These are phyloP conservation scores for Eriocheir sinensis DNA, from an alignment of 1,140 invertebrate genomes.

Conservation along the genomic window DNA sequence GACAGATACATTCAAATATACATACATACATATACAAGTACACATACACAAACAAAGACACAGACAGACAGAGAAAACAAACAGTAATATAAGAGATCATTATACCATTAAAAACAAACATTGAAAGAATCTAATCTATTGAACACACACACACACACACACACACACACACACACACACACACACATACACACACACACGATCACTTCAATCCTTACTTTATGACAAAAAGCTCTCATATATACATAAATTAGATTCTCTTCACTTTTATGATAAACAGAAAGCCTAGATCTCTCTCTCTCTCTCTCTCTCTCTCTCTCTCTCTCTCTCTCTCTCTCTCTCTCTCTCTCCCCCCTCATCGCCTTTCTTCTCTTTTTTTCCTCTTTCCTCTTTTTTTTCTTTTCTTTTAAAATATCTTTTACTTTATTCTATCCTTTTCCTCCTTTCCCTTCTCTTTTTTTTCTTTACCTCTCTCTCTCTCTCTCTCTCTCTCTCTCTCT, in stretches of 20 bases:
- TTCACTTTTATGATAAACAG: neutral
- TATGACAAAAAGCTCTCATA: neutral
- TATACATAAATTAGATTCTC: neutral
- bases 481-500: neutral
- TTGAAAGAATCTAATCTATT: neutral
- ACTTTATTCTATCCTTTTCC: too few species aligned
- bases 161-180: constrained; percentile 10
- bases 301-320: neutral
- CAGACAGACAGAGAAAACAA: neutral
- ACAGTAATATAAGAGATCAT: neutral
- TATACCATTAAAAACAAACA: neutral
- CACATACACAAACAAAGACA: too few species aligned
- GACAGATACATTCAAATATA: too few species aligned
- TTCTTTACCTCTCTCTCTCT: constrained; percentile 8
- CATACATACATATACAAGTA: too few species aligned
- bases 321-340: neutral
- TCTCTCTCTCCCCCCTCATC: too few species aligned
- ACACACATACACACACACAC: neutral
- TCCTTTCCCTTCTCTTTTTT: too few species aligned
- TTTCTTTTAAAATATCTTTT: too few species aligned
- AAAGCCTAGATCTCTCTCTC: neutral
- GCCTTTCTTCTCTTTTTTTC: too few species aligned
- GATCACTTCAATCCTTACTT: constrained; percentile 7
- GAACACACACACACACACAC: neutral
- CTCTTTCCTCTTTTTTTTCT: too few species aligned